Conservation (phyloP, 2,888 invertebrate species). For the Odontothrips loti region DNA sequence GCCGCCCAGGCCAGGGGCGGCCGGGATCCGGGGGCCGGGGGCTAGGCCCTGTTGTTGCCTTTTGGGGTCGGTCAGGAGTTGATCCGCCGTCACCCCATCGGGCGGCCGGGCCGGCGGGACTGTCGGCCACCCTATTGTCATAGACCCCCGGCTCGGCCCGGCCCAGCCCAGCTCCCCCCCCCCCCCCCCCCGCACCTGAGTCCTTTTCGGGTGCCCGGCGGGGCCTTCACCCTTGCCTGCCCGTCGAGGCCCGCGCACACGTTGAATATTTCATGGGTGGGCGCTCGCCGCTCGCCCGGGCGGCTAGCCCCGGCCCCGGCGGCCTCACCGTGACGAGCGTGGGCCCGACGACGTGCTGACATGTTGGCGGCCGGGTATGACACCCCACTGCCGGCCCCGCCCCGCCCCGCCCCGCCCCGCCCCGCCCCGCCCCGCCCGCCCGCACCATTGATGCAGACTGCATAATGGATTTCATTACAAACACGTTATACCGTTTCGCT, state of each 20-base stretch:
- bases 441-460: background rate
- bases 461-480: too few relatives aligned
- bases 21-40: too few relatives aligned
- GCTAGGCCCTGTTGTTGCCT: too few relatives aligned
- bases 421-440: background rate
- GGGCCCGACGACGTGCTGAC: too few relatives aligned
- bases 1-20: too few relatives aligned
- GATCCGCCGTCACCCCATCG: too few relatives aligned
- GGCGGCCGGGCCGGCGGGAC: too few relatives aligned
- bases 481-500: too few relatives aligned
- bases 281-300: background rate
- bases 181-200: background rate
- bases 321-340: too few relatives aligned
- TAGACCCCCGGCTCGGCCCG: background rate
- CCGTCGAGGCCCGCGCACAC: background rate
- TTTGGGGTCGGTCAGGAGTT: too few relatives aligned
- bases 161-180: background rate
- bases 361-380: too few relatives aligned
- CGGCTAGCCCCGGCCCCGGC: background rate
- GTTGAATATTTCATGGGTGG: constrained; percentile 6
- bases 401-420: background rate
- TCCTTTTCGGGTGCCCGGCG: background rate
- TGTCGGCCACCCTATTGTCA: too few relatives aligned
- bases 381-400: background rate
- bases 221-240: background rate